phyloP scores from a whole-genome alignment of 2,113 vertebrate species.

The Heteronetta atricapilla region DNA sequence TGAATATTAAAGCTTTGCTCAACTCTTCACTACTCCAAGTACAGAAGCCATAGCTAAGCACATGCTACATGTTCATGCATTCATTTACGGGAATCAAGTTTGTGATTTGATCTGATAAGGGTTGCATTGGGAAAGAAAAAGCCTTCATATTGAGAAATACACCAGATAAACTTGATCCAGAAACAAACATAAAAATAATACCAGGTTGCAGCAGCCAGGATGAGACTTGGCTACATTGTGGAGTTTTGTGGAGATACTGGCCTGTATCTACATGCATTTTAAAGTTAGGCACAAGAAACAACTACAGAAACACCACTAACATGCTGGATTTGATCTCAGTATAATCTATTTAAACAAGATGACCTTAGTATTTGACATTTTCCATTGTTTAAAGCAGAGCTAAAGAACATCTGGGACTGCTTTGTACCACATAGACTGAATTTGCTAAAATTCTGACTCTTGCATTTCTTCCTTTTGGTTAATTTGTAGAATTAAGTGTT shows the following conservation, averaged over 20 bases:
- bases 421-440: background rate
- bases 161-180: background rate
- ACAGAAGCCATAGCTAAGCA: background rate
- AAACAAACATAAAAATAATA: background rate
- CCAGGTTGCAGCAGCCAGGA: background rate
- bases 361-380: background rate
- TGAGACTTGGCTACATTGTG: background rate
- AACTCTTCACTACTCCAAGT: background rate
- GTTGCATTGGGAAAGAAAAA: background rate
- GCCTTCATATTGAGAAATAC: background rate
- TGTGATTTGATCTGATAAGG: background rate
- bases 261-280: background rate
- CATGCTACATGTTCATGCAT: too few species aligned
- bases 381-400: constrained; percentile 30
- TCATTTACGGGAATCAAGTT: background rate
- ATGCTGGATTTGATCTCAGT: background rate
- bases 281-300: background rate
- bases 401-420: constrained; percentile 33
- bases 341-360: background rate
- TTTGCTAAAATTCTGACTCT: background rate
- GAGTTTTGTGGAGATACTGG: background rate
- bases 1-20: background rate
- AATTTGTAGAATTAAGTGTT: background rate
- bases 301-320: background rate
- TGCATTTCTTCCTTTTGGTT: background rate